Evolutionary conservation across 2,888 invertebrate species (phyloP), one percentile per base, ranked within the genome.

Genomic region (Eupithecia abbreviata): DNA sequence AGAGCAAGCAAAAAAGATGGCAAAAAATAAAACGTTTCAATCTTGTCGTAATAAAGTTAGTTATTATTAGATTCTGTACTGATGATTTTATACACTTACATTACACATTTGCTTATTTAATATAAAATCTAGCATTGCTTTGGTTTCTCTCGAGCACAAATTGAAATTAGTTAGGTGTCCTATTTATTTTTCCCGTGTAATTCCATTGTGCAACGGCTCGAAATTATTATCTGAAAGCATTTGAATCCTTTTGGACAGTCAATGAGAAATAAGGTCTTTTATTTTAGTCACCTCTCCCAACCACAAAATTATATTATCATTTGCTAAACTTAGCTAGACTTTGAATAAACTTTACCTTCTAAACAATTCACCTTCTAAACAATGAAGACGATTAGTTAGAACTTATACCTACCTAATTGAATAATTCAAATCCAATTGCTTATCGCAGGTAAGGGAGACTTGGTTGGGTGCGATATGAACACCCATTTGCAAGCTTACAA

Each of bases 401-500:
- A 74, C 62, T 72, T 68, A n/a, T 15, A n/a, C 5, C 51, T 15
- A 68, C n/a, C 45, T 30, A 74, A 58, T 58, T 78, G 69, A 69
- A 49, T 69, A 71, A 72, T 77, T 43, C 58, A 73, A 79, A 82
- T 82, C 74, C 58, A 79, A 82, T 83, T 71, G 82, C 62, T 87
- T 84, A 87, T 89, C 70, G 83, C 89, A 99, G 99, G 99, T 18
- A 99, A 99, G 95, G 99, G 99, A 62, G 99, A 99, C 94, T 95
- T 99, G 83, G 98, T 99, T 73, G 99, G 99, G 77, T 98, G 98
- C 89, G 98, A 98, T 92, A 98, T 98, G 90, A 97, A 97, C 90
- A 96, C 97, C 84, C 98, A 98, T 92, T 95, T 98, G 85, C 97
- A 97, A 85, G 95, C 95, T 74, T 94, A 94, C 85, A 96, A 96